Evolutionary conservation across 2,888 invertebrate species (phyloP), one percentile per base, ranked within the genome.

Genomic region (Drosophila monieri): DNA sequence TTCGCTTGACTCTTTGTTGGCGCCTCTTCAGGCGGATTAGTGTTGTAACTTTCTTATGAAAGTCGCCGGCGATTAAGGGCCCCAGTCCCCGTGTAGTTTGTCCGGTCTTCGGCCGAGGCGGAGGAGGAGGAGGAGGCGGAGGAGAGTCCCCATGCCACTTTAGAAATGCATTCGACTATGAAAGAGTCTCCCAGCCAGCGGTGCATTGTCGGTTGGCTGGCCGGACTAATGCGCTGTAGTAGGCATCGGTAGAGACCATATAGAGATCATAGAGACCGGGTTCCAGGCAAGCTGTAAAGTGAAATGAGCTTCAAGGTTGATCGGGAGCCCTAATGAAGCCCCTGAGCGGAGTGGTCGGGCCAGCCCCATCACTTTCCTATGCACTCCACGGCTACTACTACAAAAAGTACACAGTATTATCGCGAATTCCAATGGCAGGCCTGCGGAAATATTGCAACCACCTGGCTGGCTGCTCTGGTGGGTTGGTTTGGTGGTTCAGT

Each of bases 41-140:
- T 79, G 76, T 80, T 68, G 79, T 79, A 78, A 79, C 79, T 79
- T 83, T 79, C 84, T 84, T 80, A 83, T 83, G 79, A 83, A 84
- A 83, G 80, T 76, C 71, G 46, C 27, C 25, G 62, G 67, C 77
- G 77, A 79, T 83, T 80, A 83, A 79, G 84, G 84, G 84, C 56
- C 41, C 37, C 18, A n/a, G 3, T 9, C 35, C 6, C 12, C 61
- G 21, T 32, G 47, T 41, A 41, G 21, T 41, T 41, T 18, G 47
- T 44, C 27, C 65, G 18, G n/a, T 47, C 37, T 47, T 37, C 10
- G 9, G 9, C 27, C 6, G 27, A 3, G 21, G 3, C 21, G 3
- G 21, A 21, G 21, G 21, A 2, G 21, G 32, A 12, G 30, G 30
- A 10, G 30, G 10, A 3, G 30, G 30, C 3, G 32, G 10, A 3